Evolutionary conservation across 2,888 invertebrate species (phyloP).

Genomic region (Asteroscopus sphinx): DNA sequence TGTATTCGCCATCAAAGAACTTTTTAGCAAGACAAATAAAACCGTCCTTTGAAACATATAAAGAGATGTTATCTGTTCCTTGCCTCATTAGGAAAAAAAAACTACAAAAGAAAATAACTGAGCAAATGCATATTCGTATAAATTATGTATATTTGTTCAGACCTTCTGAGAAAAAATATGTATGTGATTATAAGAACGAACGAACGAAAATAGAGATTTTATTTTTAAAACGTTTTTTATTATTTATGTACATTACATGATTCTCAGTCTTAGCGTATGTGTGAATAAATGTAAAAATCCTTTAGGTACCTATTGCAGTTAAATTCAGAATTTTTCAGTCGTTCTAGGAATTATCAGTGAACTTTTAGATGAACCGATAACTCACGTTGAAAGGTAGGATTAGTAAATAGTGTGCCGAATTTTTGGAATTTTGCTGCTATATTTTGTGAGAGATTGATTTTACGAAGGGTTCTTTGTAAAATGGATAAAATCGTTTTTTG

Average conservation of each 20-base stretch:
- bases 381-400: neutral
- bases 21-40: slow-evolving; percentile 38
- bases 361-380: neutral
- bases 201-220: slow-evolving; percentile 6
- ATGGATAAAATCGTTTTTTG: neutral
- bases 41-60: slow-evolving; percentile 31
- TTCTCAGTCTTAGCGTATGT: neutral
- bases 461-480: neutral
- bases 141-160: slow-evolving; percentile 35
- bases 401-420: too few species aligned
- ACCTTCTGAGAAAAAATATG: slow-evolving; percentile 14
- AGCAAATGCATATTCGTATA: slow-evolving; percentile 37
- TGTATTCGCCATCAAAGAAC: slow-evolving; percentile 7
- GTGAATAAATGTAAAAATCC: too few species aligned
- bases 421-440: neutral
- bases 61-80: slow-evolving; percentile 42
- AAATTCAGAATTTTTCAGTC: neutral
- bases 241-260: neutral
- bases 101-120: slow-evolving; percentile 47
- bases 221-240: neutral
- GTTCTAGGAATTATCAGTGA: neutral
- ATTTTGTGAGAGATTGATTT: neutral
- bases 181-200: slow-evolving; percentile 11
- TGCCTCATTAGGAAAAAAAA: slow-evolving; percentile 48
- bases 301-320: too few species aligned